Percentiles rank a stretch among this genome's conserved stretches.
These are phyloP conservation scores for Dasysyrphus tricinctus DNA, from an alignment of 2,888 invertebrate species.

Conservation along the genomic window DNA sequence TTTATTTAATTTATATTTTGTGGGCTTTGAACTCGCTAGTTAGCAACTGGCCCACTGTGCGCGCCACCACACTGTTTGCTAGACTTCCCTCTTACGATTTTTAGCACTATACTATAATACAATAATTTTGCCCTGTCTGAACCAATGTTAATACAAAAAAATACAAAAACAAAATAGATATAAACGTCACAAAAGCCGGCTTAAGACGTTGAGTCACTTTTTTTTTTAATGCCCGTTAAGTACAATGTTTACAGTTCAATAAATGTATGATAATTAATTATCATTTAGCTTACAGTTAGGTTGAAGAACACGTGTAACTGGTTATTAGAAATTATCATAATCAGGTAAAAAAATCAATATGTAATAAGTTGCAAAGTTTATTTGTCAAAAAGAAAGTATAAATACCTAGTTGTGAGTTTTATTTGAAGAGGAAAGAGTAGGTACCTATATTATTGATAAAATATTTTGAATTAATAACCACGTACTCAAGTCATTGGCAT, in stretches of 20 bases:
- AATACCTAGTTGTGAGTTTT: background rate
- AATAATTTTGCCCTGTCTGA: no score
- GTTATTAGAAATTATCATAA: background rate
- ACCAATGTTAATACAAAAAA: no score
- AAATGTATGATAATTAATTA: constrained; percentile 4
- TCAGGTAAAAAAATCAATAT: background rate
- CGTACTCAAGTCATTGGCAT: background rate
- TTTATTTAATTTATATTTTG: no score
- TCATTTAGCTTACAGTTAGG: background rate
- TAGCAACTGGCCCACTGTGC: no score
- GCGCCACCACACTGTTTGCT: no score
- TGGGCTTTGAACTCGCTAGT: no score
- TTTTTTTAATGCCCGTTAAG: background rate
- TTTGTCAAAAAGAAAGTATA: background rate
- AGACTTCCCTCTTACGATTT: no score
- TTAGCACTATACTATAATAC: no score
- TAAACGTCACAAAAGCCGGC: background rate
- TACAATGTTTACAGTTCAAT: constrained; percentile 20
- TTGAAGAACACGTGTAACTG: constrained; percentile 16
- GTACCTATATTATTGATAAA: background rate
- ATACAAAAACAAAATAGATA: background rate
- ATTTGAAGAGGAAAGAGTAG: background rate
- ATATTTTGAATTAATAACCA: background rate
- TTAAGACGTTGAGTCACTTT: constrained; percentile 15
- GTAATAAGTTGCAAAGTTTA: background rate